A percentile compares a stretch with the other conserved stretches of the same genome.
Conservation (phyloP, 2,113 vertebrate genomes). For the Sander vitreus region DNA sequence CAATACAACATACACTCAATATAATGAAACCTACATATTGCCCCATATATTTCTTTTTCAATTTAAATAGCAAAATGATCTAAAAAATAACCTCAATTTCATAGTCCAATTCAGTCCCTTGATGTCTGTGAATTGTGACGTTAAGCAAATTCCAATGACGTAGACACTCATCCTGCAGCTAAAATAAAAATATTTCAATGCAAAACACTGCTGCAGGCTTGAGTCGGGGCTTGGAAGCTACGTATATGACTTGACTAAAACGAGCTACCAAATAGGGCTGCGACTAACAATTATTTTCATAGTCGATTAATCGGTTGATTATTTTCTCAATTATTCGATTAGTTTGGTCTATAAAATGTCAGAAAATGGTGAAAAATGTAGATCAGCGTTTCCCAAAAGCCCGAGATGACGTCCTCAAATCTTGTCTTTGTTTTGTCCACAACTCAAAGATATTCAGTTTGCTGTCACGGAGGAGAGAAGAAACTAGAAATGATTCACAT, state of each 20-base stretch:
- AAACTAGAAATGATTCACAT: too few relatives aligned
- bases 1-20: neutral
- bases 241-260: neutral
- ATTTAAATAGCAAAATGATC: neutral
- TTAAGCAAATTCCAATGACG: neutral
- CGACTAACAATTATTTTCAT: too few relatives aligned
- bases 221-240: neutral
- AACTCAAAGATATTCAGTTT: too few relatives aligned
- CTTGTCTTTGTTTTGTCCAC: too few relatives aligned
- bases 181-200: neutral
- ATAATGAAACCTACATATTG: too few relatives aligned
- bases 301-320: too few relatives aligned
- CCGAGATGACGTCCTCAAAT: too few relatives aligned
- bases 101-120: neutral
- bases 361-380: too few relatives aligned
- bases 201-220: neutral
- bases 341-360: too few relatives aligned
- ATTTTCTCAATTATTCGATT: too few relatives aligned
- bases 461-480: too few relatives aligned
- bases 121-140: neutral
- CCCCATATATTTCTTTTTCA: neutral
- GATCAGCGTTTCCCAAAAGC: too few relatives aligned
- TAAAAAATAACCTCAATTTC: neutral
- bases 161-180: neutral
- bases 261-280: neutral